Conservation (phyloP, 64 coral and sea anemone species). For the Dendronephthya gigantea region DNA sequence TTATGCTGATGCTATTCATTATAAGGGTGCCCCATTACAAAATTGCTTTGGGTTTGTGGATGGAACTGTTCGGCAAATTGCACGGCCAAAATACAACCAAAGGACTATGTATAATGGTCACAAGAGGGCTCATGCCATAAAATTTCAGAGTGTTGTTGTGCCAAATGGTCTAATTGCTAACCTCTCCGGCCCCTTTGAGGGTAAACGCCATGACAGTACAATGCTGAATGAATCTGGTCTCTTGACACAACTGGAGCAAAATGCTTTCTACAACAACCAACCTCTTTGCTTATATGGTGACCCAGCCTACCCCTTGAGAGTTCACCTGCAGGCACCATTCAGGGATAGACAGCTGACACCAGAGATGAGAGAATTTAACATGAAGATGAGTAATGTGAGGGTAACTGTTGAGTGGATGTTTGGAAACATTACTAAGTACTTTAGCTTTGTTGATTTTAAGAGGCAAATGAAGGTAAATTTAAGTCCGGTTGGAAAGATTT, state of each 20-base stretch:
- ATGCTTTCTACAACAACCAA: neutral
- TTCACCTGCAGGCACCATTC: conserved; percentile 11
- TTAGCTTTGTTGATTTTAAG: conserved; percentile 20
- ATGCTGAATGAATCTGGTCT: neutral
- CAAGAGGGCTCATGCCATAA: too few species aligned
- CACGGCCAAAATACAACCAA: too few species aligned
- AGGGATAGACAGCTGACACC: neutral
- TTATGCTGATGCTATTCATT: neutral
- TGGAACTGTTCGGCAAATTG: too few species aligned
- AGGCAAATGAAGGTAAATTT: neutral
- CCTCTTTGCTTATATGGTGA: conserved; percentile 19
- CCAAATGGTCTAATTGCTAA: too few species aligned
- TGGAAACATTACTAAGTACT: conserved; percentile 21
- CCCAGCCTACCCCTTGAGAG: conserved; percentile 4
- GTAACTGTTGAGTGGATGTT: conserved; percentile 24
- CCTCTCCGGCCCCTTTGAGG: too few species aligned
- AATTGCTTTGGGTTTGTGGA: too few species aligned
- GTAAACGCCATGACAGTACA: neutral
- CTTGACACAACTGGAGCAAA: neutral
- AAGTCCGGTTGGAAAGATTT: conserved; percentile 25
- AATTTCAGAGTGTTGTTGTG: too few species aligned
- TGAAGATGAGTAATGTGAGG: conserved; percentile 14
- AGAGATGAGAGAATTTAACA: neutral
- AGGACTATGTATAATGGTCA: too few species aligned
- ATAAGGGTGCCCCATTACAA: too few species aligned